Evolutionary conservation across 2,113 vertebrate species (phyloP).

Genomic region (Psilopogon haemacephalus): DNA sequence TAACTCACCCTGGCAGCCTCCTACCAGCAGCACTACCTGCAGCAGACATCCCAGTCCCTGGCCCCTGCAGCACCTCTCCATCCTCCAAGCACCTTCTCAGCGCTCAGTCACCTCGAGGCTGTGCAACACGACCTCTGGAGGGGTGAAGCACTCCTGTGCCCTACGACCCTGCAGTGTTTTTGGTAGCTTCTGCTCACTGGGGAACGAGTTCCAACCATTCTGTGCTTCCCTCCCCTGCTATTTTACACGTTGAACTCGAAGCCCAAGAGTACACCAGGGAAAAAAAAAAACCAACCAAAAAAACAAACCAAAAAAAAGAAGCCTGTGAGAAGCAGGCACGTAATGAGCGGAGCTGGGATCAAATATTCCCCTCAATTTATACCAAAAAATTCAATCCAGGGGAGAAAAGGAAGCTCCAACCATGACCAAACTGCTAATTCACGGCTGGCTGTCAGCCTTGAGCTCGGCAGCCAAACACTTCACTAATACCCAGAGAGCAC

Average conservation of each 20-base stretch:
- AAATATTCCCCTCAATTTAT: slow-evolving; percentile 2
- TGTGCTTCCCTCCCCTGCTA: background rate
- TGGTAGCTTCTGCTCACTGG: background rate
- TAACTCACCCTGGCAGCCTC: background rate
- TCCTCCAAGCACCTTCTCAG: background rate
- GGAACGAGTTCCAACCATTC: background rate
- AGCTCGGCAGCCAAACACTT: background rate
- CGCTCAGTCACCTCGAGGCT: background rate
- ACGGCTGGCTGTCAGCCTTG: background rate
- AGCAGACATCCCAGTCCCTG: background rate
- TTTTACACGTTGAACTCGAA: background rate
- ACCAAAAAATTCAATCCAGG: background rate
- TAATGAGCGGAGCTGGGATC: background rate
- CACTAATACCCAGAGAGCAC: background rate
- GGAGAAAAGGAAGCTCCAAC: background rate
- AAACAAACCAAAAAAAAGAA: background rate
- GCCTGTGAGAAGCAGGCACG: background rate
- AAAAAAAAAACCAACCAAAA: no score
- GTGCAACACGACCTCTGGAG: background rate
- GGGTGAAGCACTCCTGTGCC: background rate
- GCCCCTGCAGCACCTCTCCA: background rate
- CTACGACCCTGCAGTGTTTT: background rate
- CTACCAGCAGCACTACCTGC: accelerated
- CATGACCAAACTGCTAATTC: background rate
- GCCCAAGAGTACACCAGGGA: background rate